A percentile compares a stretch with the other conserved stretches of the same genome.
Conservation (phyloP, 1,140 invertebrate genomes). For the Diabrotica virgifera region DNA sequence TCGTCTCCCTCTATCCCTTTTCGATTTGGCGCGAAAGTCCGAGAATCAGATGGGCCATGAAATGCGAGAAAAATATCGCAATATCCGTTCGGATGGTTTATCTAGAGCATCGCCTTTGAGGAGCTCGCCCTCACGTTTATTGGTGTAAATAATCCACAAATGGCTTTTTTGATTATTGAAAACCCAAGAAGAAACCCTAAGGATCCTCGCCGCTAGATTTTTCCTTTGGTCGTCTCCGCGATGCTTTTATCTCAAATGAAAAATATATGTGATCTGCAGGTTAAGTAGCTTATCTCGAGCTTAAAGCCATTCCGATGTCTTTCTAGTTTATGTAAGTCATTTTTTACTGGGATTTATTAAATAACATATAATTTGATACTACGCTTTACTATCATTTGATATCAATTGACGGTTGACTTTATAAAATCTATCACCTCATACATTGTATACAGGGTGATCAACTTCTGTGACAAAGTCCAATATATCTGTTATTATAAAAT, state of each 20-base stretch:
- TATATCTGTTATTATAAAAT: no score
- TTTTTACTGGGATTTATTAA: neutral
- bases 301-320: no score
- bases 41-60: conserved; percentile 19
- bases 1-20: conserved; percentile 4
- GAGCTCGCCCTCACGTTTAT: conserved; percentile 11
- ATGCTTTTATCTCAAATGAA: neutral
- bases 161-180: conserved; percentile 2
- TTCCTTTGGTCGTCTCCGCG: neutral
- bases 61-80: conserved; percentile 19
- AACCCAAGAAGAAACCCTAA: neutral
- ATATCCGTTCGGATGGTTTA: conserved; percentile 19
- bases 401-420: no score
- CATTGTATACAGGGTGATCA: no score
- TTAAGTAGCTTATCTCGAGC: no score
- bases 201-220: neutral
- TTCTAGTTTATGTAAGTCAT: no score
- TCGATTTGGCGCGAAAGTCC: conserved; percentile 6
- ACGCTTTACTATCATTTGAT: no score
- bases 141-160: conserved; percentile 11
- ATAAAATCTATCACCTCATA: no score
- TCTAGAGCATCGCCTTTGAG: conserved; percentile 15
- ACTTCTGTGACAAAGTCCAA: no score
- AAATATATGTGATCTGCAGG: neutral
- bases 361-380: no score